These are phyloP conservation scores for Apteryx mantelli DNA, from an alignment of 2,113 vertebrate species.

Conservation along the genomic window DNA sequence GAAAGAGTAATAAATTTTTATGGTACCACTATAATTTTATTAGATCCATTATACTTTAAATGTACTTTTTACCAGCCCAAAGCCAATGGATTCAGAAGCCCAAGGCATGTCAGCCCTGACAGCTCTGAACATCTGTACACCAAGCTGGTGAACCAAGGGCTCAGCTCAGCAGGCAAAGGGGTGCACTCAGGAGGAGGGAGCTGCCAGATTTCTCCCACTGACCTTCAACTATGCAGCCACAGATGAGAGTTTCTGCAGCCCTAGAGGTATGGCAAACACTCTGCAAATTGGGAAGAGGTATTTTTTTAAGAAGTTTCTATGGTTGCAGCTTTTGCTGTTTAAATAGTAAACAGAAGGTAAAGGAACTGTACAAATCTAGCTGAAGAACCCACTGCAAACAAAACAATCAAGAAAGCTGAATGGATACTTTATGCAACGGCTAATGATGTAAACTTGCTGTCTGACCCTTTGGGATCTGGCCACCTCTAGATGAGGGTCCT, in stretches of 20 bases:
- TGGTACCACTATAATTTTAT: slow-evolving; percentile 38
- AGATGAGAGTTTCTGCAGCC: neutral
- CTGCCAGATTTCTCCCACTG: neutral
- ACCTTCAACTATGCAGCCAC: neutral
- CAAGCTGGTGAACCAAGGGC: neutral
- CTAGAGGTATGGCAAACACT: neutral
- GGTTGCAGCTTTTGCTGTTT: neutral
- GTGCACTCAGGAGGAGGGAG: neutral
- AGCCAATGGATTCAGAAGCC: slow-evolving; percentile 4
- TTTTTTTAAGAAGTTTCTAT: neutral
- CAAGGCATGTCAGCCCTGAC: neutral
- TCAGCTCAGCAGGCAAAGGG: neutral
- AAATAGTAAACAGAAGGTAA: neutral
- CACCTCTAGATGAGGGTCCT: neutral
- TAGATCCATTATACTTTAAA: neutral
- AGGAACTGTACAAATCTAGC: neutral
- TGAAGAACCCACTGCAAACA: neutral
- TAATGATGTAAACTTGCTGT: neutral
- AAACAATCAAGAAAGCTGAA: neutral
- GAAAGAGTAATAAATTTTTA: slow-evolving; percentile 45
- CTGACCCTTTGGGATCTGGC: neutral
- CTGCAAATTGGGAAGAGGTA: neutral
- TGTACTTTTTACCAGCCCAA: neutral
- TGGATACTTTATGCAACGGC: neutral
- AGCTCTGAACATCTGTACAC: neutral